Percentiles rank a stretch among this genome's conserved stretches.
Conservation (phyloP, 2,113 vertebrate species). For the Australoheros scitulus region DNA sequence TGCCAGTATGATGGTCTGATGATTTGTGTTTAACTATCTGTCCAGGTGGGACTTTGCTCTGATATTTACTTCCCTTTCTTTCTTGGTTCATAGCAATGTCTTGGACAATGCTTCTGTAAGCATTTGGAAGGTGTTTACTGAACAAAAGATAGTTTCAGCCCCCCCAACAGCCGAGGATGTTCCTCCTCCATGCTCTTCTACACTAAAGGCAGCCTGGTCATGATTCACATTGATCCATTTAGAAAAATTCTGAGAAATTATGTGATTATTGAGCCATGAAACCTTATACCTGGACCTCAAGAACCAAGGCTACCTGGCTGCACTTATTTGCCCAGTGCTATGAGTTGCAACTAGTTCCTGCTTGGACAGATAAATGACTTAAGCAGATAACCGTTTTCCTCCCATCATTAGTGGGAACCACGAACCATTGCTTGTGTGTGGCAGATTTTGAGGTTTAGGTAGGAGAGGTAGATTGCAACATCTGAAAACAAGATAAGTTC, state of each 20-base stretch:
- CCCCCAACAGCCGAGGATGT: constrained; percentile 27
- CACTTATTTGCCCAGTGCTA: constrained; percentile 33
- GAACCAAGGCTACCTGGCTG: constrained; percentile 34
- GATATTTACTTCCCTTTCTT: constrained; percentile 14
- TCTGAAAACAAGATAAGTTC: neutral
- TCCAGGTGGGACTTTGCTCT: constrained; percentile 22
- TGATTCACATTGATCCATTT: constrained; percentile 58
- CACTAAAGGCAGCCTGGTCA: constrained; percentile 4
- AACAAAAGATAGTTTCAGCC: constrained; percentile 36
- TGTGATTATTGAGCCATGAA: constrained; percentile 55
- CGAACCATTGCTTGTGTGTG: neutral
- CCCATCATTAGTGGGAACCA: neutral
- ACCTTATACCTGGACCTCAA: constrained; percentile 36
- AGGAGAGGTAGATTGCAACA: neutral
- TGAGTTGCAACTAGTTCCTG: neutral
- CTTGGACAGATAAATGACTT: neutral
- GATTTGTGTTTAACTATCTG: neutral
- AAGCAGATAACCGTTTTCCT: constrained; percentile 6
- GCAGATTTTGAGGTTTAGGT: neutral
- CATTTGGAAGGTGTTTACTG: constrained; percentile 43
- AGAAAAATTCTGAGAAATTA: constrained; percentile 38
- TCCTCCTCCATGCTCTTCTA: constrained; percentile 33
- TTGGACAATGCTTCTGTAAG: constrained; percentile 27
- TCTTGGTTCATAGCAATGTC: constrained; percentile 33
- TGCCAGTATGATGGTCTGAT: constrained; percentile 26